Base-by-base conservation (phyloP, 2,888 invertebrate species). In the Dryococelus australis region DNA sequence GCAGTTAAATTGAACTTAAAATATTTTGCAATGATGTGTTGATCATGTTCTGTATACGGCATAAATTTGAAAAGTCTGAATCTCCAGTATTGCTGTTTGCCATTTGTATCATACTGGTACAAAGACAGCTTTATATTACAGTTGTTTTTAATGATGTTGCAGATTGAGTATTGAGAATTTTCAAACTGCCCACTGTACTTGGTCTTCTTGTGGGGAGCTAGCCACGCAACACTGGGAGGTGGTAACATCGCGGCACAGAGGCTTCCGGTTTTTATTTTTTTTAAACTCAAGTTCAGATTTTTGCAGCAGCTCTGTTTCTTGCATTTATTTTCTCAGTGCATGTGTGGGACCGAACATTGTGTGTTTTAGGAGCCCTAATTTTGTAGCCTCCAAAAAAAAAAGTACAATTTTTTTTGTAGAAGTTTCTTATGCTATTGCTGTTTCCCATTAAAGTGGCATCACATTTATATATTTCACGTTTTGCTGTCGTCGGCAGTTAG, bases 1-100 rank as follows among this genome's bases (percentile, higher is more conserved):
- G 85, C 43, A 51, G 10, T 85, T 27, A 27, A 20, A 43, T 85
- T 43, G 27, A 85, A 51, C 86, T 26, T 86, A 47, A 26, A 27
- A 16, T 86, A 16, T 86, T 86, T 78, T 78, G 43, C 28, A 80
- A 80, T 26, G 86, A 43, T n/a, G 28, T 26, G 47, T 86, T 86
- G 80, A n/a, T 65, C 65, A 65, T 65, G 16, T 47, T 65, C 65
- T 65, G 65, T 65, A 65, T 65, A 65, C 65, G 65, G 65, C 65
- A 65, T 65, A 65, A 65, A 65, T 20, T 65, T 65, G n/a, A 65
- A 20, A 65, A 65, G 65, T 10, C 65, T 65, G 65, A 65, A 65
- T 65, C 65, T 65, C 65, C 65, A 65, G 65, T 65, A 65, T 65
- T 65, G 65, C 65, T 65, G n/a, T 24, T 65, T 65, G 65, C 65